Base-by-base conservation (phyloP, 30 jellyfish, hydroid and myxozoan genomes). In the Clytia hemisphaerica region DNA sequence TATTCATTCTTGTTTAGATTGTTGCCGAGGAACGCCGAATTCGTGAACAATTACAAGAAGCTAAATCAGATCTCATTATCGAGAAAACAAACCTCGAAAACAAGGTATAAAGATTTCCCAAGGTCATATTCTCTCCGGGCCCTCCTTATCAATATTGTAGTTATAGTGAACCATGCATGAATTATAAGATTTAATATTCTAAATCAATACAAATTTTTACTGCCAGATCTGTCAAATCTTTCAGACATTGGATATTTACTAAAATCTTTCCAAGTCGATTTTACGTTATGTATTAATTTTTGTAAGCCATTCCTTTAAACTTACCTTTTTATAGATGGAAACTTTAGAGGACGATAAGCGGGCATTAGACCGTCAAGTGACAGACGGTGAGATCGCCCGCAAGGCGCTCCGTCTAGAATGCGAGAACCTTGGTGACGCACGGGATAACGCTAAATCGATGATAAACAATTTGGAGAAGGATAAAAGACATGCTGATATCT, bases 41-140 rank as follows among this genome's bases (percentile, higher is more conserved):
- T 24, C 19, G 70, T 21, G 35, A 40, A 34, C 76, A 69, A 19
- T 24, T 69, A 0, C 75, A 69, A 45, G 81, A 69, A 45, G 81
- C 46, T n/a, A 25, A 45, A 25, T 25, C 27, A 22, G 81, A 69
- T 6, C 47, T 69, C 9, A 40, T 24, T 9, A 45, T 21, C 37
- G 49, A 69, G 29, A 15, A 10, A 10, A 53, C 31, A 28, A 6
- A 32, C 25, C 16, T 69, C 12, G 81, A 69, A 21, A n/a, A n/a
- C 7, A 69, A 69, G 75, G 81, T 69, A 25, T n/a, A n/a, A n/a
- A n/a, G n/a, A n/a, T n/a, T n/a, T n/a, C n/a, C n/a, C n/a, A n/a
- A n/a, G n/a, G n/a, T n/a, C n/a, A n/a, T n/a, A n/a, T n/a, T n/a
- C n/a, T n/a, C n/a, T n/a, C n/a, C n/a, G n/a, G n/a, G n/a, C n/a